A percentile compares a stretch with the other conserved stretches of the same genome.
These are phyloP conservation scores for Hypena proboscidalis DNA, from an alignment of 2,888 invertebrate species.

Conservation along the genomic window DNA sequence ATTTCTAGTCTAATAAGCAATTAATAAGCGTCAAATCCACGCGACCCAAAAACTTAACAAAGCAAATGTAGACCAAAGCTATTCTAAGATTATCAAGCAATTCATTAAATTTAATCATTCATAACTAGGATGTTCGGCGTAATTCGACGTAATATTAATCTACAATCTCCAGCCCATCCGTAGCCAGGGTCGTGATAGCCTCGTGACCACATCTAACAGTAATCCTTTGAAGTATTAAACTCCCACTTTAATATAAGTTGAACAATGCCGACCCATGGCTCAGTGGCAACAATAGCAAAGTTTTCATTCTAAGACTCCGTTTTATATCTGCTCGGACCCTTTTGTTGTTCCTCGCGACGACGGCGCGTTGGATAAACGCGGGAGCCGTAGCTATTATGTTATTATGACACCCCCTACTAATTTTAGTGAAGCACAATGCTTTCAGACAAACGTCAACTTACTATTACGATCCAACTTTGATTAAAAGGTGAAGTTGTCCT, in stretches of 20 bases:
- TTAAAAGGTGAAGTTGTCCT: slow-evolving; percentile 26
- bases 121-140: slow-evolving; percentile 39
- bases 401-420: slow-evolving; percentile 63
- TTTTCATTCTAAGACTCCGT: slow-evolving; percentile 76
- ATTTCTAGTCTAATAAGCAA: not conserved
- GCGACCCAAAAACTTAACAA: slow-evolving; percentile 10
- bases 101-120: slow-evolving; percentile 47
- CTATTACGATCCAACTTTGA: slow-evolving; percentile 22
- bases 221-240: slow-evolving; percentile 79
- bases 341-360: slow-evolving; percentile 59
- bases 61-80: slow-evolving; percentile 20
- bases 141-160: slow-evolving; percentile 58
- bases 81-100: slow-evolving; percentile 37
- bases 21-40: not conserved
- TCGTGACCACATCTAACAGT: slow-evolving; percentile 69
- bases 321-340: slow-evolving; percentile 68
- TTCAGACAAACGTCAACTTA: slow-evolving; percentile 30
- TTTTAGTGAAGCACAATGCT: slow-evolving; percentile 53
- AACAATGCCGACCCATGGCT: slow-evolving; percentile 75
- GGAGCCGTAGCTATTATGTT: slow-evolving; percentile 61
- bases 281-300: slow-evolving; percentile 76
- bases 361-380: slow-evolving; percentile 50
- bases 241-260: slow-evolving; percentile 78
- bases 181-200: slow-evolving; percentile 55
- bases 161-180: slow-evolving; percentile 51